Conservation (phyloP, 1,140 invertebrate genomes). For the Eupristina koningsbergeri region DNA sequence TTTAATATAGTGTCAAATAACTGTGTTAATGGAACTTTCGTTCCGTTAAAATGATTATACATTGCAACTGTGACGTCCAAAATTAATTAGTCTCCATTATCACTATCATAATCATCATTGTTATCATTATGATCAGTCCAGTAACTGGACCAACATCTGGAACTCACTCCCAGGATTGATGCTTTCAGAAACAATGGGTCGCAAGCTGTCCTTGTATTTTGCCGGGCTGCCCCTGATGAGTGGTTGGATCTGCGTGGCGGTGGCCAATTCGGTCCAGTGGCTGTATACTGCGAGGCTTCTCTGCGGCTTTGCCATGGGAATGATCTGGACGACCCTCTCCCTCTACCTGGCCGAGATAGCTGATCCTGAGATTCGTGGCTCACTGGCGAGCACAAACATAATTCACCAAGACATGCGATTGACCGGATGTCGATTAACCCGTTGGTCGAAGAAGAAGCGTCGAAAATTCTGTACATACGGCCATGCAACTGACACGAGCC, state of each 20-base stretch:
- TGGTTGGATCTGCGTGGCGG: conserved; percentile 73
- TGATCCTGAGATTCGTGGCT: conserved; percentile 75
- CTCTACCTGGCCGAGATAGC: conserved; percentile 76
- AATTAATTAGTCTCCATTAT: too few relatives aligned
- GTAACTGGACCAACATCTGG: too few relatives aligned
- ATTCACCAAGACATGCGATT: conserved; percentile 23
- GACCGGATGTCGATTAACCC: conserved; percentile 13
- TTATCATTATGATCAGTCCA: too few relatives aligned
- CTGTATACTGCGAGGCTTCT: conserved; percentile 74
- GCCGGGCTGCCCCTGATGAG: conserved; percentile 70
- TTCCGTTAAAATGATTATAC: too few relatives aligned
- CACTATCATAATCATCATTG: too few relatives aligned
- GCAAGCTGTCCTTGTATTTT: conserved; percentile 73
- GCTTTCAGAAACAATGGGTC: conserved; percentile 72
- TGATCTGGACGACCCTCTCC: conserved; percentile 72
- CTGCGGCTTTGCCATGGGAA: conserved; percentile 74
- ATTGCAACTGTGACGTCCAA: too few relatives aligned
- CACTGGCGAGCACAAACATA: conserved; percentile 70
- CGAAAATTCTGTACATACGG: conserved; percentile 5
- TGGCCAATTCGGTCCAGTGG: conserved; percentile 64
- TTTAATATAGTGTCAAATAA: too few relatives aligned
- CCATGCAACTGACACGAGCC: background rate
- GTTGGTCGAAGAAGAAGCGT: conserved; percentile 37
- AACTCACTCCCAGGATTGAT: background rate
- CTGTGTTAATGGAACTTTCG: too few relatives aligned